Percentiles rank a stretch among this genome's conserved stretches.
These are phyloP conservation scores for Euzophera pinguis DNA, from an alignment of 2,888 invertebrate species.

Conservation along the genomic window DNA sequence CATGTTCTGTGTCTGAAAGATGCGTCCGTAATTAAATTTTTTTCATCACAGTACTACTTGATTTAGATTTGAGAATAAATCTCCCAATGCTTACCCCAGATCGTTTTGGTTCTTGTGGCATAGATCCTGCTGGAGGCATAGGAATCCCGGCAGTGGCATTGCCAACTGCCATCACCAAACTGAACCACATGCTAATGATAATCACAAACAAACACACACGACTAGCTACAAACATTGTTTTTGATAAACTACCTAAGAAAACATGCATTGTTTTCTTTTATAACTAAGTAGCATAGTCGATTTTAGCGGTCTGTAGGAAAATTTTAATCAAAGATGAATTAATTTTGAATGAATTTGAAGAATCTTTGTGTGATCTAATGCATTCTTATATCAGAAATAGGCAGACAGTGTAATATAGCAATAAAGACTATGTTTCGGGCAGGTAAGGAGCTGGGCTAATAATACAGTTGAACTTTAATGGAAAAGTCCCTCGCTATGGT, in stretches of 20 bases:
- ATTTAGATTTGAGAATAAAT: neutral
- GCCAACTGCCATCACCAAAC: neutral
- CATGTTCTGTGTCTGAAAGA: too few species aligned
- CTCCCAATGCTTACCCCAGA: constrained; percentile 17
- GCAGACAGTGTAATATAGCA: too few species aligned
- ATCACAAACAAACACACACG: neutral
- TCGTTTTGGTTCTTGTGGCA: constrained; percentile 5
- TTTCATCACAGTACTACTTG: neutral
- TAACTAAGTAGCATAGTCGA: neutral
- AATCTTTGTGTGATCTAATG: too few species aligned
- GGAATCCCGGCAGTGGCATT: neutral
- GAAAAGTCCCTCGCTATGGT: too few species aligned
- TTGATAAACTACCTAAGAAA: neutral
- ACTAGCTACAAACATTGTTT: constrained; percentile 1
- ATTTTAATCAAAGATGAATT: too few species aligned
- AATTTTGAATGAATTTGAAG: too few species aligned
- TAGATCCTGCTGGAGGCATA: neutral
- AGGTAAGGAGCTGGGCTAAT: too few species aligned
- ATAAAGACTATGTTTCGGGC: too few species aligned
- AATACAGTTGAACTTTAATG: too few species aligned
- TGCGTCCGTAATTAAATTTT: too few species aligned
- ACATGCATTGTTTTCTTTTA: neutral
- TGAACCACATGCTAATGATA: neutral
- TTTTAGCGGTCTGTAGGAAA: neutral
- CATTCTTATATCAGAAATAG: too few species aligned